Evolutionary conservation across 2,888 invertebrate species (phyloP), one percentile per base, ranked within the genome.

Genomic region (Conchocele bisecta): DNA sequence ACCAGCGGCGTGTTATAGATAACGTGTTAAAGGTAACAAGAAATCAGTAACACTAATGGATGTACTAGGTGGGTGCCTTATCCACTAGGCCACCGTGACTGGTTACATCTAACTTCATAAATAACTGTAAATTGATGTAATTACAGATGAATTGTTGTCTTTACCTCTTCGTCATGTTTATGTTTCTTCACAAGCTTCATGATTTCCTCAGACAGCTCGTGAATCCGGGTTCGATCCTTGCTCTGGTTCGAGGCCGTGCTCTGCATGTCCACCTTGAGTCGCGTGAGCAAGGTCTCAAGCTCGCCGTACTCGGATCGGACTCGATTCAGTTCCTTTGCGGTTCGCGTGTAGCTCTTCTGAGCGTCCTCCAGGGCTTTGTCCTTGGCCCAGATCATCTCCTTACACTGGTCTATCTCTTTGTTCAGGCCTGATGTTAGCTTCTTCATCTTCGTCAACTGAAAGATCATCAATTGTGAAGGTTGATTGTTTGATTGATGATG

Each of bases 301-400:
- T 89, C 88, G 9, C 79, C 76, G 56, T 81, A 83, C 53, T 87
- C 87, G 2, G 79, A 75, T 48, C 88, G 69, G 15, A 85, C 69
- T 17, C 84, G 75, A 63, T 84, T 87, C 61, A 89, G 70, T 59
- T 90, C 90, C 67, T 88, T 89, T n/a, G 86, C 85, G 20, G 87
- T 83, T 35, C 86, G 76, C 0, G 86, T 85, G 63, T 87, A 85
- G 58, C 84, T 86, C 64, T 83, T 86, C 79, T 89, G 88, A 0
- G 87, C 82, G 50, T 86, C 86, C 87, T 90, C 88, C 29, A 89
- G 72, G 0, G 89, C 80, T 75, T 89, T 89, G 65, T 90, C 89
- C 68, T 89, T 90, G 5, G 86, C 79, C 76, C 82, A 84, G 53
- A 89, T 82, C 82, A 87, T 84, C 48, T 89, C 87, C 50, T 87